Evolutionary conservation across 2,888 invertebrate species (phyloP), one percentile per base, ranked within the genome.

Genomic region (Metellina segmentata): DNA sequence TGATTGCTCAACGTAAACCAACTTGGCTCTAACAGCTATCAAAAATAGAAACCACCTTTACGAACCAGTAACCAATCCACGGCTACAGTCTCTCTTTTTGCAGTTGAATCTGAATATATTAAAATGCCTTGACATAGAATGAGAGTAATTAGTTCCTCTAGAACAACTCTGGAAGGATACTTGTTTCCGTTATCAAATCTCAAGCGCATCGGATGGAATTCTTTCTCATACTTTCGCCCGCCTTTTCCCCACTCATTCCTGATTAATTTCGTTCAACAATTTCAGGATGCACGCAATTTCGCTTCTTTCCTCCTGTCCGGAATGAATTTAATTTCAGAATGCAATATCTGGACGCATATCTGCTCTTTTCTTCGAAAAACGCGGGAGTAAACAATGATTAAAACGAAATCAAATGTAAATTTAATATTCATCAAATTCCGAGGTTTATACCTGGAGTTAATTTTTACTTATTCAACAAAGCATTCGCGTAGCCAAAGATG

Each of bases 201-300:
- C 61, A 70, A 71, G 61, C n/a, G n/a, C 20, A 70, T 70, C n/a
- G 13, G 85, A 13, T 34, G 20, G 34, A 78, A 51, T 70, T 51
- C 70, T 69, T 51, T 20, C 16, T 51, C 49, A 48, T 70, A 19
- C 48, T 71, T 13, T 34, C 19, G 13, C n/a, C 19, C 11, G 72
- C 71, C 0, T 34, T 6, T n/a, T 86, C 11, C 48, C 51, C n/a
- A n/a, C 19, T 20, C 49, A 16, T 69, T 34, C 78, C 61, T 78
- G 78, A 86, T 86, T 86, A 70, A 70, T 86, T 86, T 78, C 49
- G 85, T 71, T 77, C 77, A 85, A 85, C 85, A 69, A 69, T 85
- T 85, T 85, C 52, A 34, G 70, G 70, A 78, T 16, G 51, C 49
- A 16, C 8, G 74, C 13, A 61, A 20, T 79, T 61, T 79, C n/a